A percentile compares a stretch with the other conserved stretches of the same genome.
Conservation (phyloP, 2,113 vertebrate genomes). For the Sander lucioperca region DNA sequence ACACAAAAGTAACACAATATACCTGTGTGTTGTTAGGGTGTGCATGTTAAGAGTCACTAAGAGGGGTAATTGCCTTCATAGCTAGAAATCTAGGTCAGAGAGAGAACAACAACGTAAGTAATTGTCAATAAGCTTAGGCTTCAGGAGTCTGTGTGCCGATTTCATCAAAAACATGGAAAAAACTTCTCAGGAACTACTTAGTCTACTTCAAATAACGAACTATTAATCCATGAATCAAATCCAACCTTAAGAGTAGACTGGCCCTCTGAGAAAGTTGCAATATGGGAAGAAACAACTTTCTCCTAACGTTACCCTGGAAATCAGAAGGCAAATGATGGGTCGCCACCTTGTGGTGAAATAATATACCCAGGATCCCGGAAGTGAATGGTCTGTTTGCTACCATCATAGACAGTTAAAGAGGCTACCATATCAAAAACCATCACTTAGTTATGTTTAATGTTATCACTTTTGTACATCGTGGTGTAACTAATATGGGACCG, state of each 20-base stretch:
- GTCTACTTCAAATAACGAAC: not conserved
- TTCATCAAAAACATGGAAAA: not conserved
- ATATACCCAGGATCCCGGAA: conserved; percentile 59
- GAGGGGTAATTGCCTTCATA: not conserved
- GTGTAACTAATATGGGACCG: conserved; percentile 42
- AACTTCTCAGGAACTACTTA: not conserved
- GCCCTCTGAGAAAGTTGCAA: not conserved
- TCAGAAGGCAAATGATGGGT: not conserved
- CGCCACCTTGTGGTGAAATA: conserved; percentile 57
- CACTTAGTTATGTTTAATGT: not conserved
- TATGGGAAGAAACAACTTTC: not conserved
- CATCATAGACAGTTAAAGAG: too few relatives aligned
- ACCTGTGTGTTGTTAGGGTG: not conserved
- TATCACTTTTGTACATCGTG: not conserved
- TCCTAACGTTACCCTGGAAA: not conserved
- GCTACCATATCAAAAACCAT: not conserved
- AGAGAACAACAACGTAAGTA: not conserved
- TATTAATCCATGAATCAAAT: not conserved
- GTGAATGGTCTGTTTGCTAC: conserved; percentile 1
- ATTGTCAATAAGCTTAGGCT: not conserved
- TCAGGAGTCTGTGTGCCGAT: not conserved
- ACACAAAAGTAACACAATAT: not conserved
- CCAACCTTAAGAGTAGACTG: not conserved
- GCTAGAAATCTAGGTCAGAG: not conserved
- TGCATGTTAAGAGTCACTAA: not conserved